Evolutionary conservation across 2,797 vertebrate genomes (phyloP).

Genomic region (Intellagama lesueurii): DNA sequence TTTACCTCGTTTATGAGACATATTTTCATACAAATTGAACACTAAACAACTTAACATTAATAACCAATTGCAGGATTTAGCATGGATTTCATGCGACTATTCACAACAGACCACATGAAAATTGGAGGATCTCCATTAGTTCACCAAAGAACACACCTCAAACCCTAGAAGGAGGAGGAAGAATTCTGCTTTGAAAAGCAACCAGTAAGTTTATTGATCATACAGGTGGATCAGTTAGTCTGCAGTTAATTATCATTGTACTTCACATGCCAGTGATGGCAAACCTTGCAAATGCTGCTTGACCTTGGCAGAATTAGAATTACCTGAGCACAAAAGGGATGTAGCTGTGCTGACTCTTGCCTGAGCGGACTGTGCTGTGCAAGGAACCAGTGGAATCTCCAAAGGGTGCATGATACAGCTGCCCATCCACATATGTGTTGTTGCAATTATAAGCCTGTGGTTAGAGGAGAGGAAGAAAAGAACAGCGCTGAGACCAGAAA

Average conservation of each 20-base stretch:
- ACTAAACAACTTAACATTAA: not conserved
- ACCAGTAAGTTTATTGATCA: not conserved
- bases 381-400: slow-evolving; percentile 89
- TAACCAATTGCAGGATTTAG: not conserved
- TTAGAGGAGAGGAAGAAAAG: not conserved
- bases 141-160: not conserved
- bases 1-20: not conserved
- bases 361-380: slow-evolving; percentile 90
- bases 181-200: not conserved
- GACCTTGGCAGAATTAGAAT: not conserved
- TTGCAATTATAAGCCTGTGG: slow-evolving; percentile 86
- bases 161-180: not conserved
- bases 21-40: not conserved
- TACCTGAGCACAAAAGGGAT: slow-evolving; percentile 92
- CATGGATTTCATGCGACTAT: not conserved
- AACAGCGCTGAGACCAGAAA: not conserved
- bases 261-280: not conserved
- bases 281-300: not conserved
- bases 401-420: slow-evolving; percentile 84
- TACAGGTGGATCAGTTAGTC: accelerated
- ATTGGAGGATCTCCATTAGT: not conserved
- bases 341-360: slow-evolving; percentile 95
- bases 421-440: slow-evolving; percentile 84
- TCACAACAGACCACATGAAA: not conserved
- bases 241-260: not conserved